Conservation (phyloP, 2,888 invertebrate species). For the Cephonodes hylas region DNA sequence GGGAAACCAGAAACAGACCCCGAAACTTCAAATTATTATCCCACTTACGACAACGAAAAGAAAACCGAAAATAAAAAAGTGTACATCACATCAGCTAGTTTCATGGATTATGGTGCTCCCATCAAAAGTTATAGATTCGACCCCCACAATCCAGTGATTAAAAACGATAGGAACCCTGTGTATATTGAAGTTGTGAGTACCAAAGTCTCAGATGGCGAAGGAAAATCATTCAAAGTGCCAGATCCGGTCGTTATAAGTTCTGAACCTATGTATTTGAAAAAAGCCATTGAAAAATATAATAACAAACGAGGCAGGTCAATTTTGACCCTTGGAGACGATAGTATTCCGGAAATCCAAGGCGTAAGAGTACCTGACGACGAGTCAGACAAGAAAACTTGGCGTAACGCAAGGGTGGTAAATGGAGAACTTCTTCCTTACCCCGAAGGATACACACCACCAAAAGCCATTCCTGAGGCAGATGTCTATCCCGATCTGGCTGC, state of each 20-base stretch:
- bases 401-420: conserved; percentile 93
- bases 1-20: conserved; percentile 61
- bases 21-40: conserved; percentile 70
- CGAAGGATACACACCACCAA: conserved; percentile 84
- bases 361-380: conserved; percentile 92
- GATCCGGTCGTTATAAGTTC: conserved; percentile 86
- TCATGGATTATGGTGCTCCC: conserved; percentile 66
- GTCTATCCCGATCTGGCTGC: conserved; percentile 70
- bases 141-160: conserved; percentile 73
- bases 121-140: conserved; percentile 73
- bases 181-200: conserved; percentile 76
- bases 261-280: conserved; percentile 82
- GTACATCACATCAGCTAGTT: conserved; percentile 73
- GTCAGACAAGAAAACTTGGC: conserved; percentile 90
- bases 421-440: conserved; percentile 89
- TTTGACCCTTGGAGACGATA: conserved; percentile 84
- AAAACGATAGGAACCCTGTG: conserved; percentile 80
- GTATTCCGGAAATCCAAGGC: conserved; percentile 90
- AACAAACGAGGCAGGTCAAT: conserved; percentile 84
- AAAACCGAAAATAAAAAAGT: conserved; percentile 71
- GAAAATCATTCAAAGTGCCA: conserved; percentile 80
- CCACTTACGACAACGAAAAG: conserved; percentile 71
- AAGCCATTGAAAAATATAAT: conserved; percentile 69
- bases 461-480: conserved; percentile 81
- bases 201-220: conserved; percentile 72